phyloP scores from a whole-genome alignment of 2,113 vertebrate genomes.

The Circaetus gallicus region DNA sequence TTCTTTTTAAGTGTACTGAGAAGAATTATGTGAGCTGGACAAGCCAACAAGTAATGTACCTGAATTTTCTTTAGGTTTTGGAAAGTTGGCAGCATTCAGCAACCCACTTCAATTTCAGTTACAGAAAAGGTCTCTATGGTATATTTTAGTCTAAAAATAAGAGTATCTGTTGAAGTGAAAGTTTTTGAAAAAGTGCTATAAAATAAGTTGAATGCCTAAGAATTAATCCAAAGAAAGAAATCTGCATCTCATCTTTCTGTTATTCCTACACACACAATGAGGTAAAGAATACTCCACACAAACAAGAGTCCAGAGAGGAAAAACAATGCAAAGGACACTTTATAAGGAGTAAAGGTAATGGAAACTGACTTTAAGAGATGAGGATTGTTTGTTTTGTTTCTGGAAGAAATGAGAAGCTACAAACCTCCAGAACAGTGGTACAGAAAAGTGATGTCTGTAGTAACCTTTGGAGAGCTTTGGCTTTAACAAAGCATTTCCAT shows the following conservation, averaged over 20 bases:
- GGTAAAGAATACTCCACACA: background rate
- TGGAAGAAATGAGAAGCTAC: background rate
- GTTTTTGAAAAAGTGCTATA: background rate
- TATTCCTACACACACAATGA: background rate
- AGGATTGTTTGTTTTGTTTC: background rate
- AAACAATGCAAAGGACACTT: background rate
- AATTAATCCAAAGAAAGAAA: background rate
- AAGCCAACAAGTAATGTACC: background rate
- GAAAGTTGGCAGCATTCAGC: conserved; percentile 43
- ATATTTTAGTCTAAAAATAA: background rate
- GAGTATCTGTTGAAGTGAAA: background rate
- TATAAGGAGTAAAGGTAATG: background rate
- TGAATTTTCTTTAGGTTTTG: conserved; percentile 26
- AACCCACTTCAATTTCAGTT: background rate
- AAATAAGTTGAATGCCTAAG: background rate
- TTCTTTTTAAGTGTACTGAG: background rate
- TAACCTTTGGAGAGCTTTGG: background rate
- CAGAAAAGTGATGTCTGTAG: background rate
- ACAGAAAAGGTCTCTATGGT: background rate
- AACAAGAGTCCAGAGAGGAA: background rate
- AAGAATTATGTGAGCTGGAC: background rate
- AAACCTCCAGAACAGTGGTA: background rate
- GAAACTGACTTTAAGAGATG: background rate
- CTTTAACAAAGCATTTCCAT: background rate
- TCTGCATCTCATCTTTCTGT: background rate